Evolutionary conservation across 1,140 invertebrate genomes (phyloP).

Genomic region (Panulirus ornatus): DNA sequence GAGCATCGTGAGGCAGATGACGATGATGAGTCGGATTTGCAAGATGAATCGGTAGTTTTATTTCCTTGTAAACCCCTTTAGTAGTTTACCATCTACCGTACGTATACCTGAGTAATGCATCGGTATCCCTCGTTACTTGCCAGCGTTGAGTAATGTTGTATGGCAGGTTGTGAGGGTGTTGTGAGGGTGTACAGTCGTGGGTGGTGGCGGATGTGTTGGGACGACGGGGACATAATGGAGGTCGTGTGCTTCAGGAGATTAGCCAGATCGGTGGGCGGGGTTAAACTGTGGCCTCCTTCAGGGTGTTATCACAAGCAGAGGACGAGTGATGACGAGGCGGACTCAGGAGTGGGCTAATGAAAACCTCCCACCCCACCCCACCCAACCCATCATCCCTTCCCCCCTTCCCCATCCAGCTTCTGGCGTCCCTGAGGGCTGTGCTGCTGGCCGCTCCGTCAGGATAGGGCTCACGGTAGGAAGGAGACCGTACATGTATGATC

Average conservation of each 20-base stretch:
- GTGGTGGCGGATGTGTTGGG: background rate
- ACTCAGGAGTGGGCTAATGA: slow-evolving; percentile 65
- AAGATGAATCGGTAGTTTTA: slow-evolving; percentile 62
- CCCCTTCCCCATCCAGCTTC: background rate
- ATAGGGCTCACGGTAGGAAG: background rate
- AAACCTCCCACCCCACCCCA: slow-evolving; percentile 40
- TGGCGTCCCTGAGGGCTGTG: background rate
- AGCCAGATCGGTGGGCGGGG: slow-evolving; percentile 68
- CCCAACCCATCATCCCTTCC: background rate
- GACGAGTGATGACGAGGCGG: slow-evolving; percentile 66
- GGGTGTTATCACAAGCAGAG: slow-evolving; percentile 67
- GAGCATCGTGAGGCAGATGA: background rate
- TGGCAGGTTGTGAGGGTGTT: too few relatives aligned
- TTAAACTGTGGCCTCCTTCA: slow-evolving; percentile 65
- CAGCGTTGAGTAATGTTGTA: too few relatives aligned
- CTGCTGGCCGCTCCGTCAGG: too few relatives aligned
- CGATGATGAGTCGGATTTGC: slow-evolving; percentile 47
- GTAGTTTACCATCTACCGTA: too few relatives aligned
- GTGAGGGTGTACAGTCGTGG: background rate
- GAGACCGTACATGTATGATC: slow-evolving; percentile 18
- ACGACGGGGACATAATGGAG: background rate
- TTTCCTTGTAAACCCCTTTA: slow-evolving; percentile 58
- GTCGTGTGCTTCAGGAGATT: slow-evolving; percentile 35
- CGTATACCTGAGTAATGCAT: too few relatives aligned
- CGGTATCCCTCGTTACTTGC: too few relatives aligned